phyloP scores from a whole-genome alignment of 1,140 invertebrate species.

The Zaprionus davidi region DNA sequence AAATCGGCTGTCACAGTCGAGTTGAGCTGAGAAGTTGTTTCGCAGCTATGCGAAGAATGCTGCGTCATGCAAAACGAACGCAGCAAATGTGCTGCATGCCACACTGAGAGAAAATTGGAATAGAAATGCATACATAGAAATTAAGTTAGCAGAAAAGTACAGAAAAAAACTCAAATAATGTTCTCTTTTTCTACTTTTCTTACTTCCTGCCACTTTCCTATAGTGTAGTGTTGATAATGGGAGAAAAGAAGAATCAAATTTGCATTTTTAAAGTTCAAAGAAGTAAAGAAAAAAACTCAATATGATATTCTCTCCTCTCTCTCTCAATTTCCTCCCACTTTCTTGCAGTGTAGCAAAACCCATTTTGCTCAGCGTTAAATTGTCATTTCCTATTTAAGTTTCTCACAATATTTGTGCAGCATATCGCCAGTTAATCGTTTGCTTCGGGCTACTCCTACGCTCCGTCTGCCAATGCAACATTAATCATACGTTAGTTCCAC shows the following conservation, averaged over 20 bases:
- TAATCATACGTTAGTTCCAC: slow-evolving; percentile 36
- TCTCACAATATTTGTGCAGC: background rate
- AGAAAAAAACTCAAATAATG: too few species aligned
- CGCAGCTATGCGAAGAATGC: slow-evolving; percentile 36
- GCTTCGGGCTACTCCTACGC: slow-evolving; percentile 15
- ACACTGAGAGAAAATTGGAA: background rate
- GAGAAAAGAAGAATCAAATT: too few species aligned
- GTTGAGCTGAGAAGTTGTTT: slow-evolving; percentile 17
- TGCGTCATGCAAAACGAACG: slow-evolving; percentile 26
- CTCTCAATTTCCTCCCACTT: background rate
- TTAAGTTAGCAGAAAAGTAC: too few species aligned
- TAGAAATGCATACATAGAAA: too few species aligned
- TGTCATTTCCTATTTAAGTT: slow-evolving; percentile 26
- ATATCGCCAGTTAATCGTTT: background rate
- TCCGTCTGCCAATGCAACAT: slow-evolving; percentile 8
- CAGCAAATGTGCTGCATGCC: background rate
- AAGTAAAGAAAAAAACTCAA: too few species aligned
- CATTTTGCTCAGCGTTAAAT: slow-evolving; percentile 14
- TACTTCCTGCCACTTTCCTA: too few species aligned
- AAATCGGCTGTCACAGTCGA: slow-evolving; percentile 31
- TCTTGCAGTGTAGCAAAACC: background rate
- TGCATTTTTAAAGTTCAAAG: too few species aligned
- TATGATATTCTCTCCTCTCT: too few species aligned
- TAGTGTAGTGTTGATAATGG: too few species aligned
- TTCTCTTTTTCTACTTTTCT: too few species aligned